Percentiles rank a stretch among this genome's conserved stretches.
Conservation (phyloP, 2,797 vertebrate species). For the Trichosurus vulpecula region DNA sequence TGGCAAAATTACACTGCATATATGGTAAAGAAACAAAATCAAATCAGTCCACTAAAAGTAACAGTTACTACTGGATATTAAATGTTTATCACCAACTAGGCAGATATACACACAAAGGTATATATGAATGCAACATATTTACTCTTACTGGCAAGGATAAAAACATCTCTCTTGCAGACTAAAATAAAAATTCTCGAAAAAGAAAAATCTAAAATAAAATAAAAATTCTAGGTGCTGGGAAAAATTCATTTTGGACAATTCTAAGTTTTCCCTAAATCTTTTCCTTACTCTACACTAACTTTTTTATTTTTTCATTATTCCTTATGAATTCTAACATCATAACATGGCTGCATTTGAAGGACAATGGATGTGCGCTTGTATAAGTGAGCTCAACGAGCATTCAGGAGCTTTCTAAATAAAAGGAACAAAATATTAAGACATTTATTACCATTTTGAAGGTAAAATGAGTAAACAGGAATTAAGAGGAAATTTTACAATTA, state of each 20-base stretch:
- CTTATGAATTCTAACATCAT: not conserved
- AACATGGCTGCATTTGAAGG: not conserved
- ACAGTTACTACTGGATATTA: not conserved
- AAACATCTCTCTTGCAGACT: slow-evolving; percentile 4
- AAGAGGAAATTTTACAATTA: not conserved
- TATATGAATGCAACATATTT: too few species aligned
- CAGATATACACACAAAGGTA: too few species aligned
- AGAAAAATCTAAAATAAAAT: not conserved
- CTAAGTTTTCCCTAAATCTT: not conserved
- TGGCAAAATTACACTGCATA: not conserved
- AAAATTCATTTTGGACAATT: slow-evolving; percentile 19
- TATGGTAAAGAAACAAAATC: not conserved
- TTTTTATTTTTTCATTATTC: slow-evolving; percentile 21
- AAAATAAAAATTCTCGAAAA: slow-evolving; percentile 33
- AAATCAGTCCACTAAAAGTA: not conserved
- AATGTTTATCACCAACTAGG: too few species aligned
- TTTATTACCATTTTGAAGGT: slow-evolving; percentile 19
- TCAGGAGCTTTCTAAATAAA: slow-evolving; percentile 28
- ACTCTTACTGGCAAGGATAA: slow-evolving; percentile 7
- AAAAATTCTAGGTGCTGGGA: not conserved
- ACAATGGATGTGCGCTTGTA: not conserved
- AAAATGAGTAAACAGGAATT: slow-evolving; percentile 35
- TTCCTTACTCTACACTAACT: slow-evolving; percentile 1
- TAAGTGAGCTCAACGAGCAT: slow-evolving; percentile 23
- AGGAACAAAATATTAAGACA: slow-evolving; percentile 21